A percentile compares a stretch with the other conserved stretches of the same genome.
These are phyloP conservation scores for Eilema depressum DNA, from an alignment of 2,888 invertebrate genomes.

Conservation along the genomic window DNA sequence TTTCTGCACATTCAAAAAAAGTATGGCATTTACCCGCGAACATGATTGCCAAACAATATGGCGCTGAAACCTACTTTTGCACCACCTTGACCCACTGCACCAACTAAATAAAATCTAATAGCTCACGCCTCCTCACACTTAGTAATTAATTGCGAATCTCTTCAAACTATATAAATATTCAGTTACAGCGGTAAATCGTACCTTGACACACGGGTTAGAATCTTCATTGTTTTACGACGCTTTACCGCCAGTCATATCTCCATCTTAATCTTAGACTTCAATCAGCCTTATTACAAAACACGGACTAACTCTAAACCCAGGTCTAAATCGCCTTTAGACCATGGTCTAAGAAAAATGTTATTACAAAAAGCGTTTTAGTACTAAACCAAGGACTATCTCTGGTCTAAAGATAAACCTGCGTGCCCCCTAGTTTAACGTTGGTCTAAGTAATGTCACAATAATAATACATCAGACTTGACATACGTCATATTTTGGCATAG, in stretches of 20 bases:
- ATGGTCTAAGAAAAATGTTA: too few relatives aligned
- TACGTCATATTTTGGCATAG: too few relatives aligned
- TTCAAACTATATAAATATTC: constrained; percentile 9
- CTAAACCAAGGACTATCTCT: too few relatives aligned
- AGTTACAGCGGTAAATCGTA: constrained; percentile 10
- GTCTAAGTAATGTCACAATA: too few relatives aligned
- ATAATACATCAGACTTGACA: too few relatives aligned
- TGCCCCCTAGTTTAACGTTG: too few relatives aligned
- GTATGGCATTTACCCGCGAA: constrained; percentile 48
- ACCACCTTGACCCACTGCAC: constrained; percentile 53
- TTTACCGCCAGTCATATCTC: constrained; percentile 24
- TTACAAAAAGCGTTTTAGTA: too few relatives aligned
- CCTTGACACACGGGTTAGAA: constrained; percentile 41
- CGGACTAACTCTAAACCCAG: too few relatives aligned
- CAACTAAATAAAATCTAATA: constrained; percentile 47
- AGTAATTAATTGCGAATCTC: constrained; percentile 45
- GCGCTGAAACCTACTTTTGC: constrained; percentile 47
- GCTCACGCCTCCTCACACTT: constrained; percentile 42
- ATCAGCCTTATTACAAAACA: too few relatives aligned
- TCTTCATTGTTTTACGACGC: constrained; percentile 42
- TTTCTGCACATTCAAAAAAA: constrained; percentile 50
- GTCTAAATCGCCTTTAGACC: too few relatives aligned
- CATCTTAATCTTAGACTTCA: not conserved
- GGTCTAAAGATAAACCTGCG: too few relatives aligned
- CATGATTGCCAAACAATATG: constrained; percentile 49